Evolutionary conservation across 1,140 invertebrate genomes (phyloP).

Genomic region (Octopus bimaculoides): DNA sequence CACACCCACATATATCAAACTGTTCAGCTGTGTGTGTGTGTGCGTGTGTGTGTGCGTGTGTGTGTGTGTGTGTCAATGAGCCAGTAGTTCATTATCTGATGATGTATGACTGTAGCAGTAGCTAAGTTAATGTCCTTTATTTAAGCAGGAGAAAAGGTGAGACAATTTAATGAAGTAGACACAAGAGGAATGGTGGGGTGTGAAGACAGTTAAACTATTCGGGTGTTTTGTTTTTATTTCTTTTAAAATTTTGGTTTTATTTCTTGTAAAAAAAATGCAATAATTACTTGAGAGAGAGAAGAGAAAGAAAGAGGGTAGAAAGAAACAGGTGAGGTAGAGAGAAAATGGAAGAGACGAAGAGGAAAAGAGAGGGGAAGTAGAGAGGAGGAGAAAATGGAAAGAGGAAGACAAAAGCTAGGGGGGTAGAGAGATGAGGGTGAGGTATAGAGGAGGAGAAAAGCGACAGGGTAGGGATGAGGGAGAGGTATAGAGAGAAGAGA

Average conservation of each 20-base stretch:
- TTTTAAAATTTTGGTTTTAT: not conserved
- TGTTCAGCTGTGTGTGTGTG: constrained; percentile 4
- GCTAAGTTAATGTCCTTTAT: not conserved
- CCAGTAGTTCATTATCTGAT: not conserved
- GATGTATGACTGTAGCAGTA: too few species aligned
- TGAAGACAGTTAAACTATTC: not conserved
- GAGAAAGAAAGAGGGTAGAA: not conserved
- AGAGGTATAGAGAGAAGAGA: not conserved
- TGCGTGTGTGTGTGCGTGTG: constrained; percentile 18
- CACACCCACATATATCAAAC: not conserved
- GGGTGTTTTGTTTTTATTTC: not conserved
- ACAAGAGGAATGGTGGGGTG: not conserved
- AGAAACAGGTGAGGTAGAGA: not conserved
- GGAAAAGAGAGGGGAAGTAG: constrained; percentile 4
- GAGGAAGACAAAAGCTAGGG: not conserved
- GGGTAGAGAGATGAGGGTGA: not conserved
- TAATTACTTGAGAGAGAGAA: not conserved
- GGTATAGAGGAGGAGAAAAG: not conserved
- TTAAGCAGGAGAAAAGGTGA: not conserved
- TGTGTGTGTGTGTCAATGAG: constrained; percentile 1
- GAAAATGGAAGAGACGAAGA: not conserved
- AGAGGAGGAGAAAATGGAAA: constrained; percentile 1
- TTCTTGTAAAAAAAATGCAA: not conserved
- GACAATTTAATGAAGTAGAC: not conserved
- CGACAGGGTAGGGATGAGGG: not conserved